A percentile compares a stretch with the other conserved stretches of the same genome.
Conservation (phyloP, 2,888 invertebrate species). For the Scotopteryx bipunctaria region DNA sequence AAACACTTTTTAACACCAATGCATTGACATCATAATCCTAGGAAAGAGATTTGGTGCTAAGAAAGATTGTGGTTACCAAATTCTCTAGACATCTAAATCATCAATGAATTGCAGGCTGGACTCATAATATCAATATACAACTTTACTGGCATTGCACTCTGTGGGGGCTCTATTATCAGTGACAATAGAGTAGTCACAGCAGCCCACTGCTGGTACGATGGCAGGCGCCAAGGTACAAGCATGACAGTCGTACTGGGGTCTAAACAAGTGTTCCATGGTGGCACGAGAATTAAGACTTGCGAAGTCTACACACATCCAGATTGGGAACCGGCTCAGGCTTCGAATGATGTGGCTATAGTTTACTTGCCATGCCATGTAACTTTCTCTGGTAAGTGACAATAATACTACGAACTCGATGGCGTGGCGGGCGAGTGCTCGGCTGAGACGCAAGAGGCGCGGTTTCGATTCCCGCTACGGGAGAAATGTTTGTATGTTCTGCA, state of each 20-base stretch:
- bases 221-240: constrained; percentile 44
- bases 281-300: constrained; percentile 44
- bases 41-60: too few relatives aligned
- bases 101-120: constrained; percentile 38
- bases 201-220: constrained; percentile 56
- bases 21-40: too few relatives aligned
- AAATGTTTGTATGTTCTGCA: too few relatives aligned
- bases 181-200: constrained; percentile 43
- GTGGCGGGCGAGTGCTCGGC: too few relatives aligned
- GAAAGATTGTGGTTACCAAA: too few relatives aligned
- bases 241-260: constrained; percentile 56
- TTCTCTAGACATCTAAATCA: too few relatives aligned
- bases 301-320: constrained; percentile 44
- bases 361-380: constrained; percentile 37
- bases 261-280: constrained; percentile 49
- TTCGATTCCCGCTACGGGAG: too few relatives aligned
- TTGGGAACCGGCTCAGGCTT: constrained; percentile 44
- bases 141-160: constrained; percentile 37
- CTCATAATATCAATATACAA: constrained; percentile 32
- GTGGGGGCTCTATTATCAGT: constrained; percentile 52
- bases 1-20: too few relatives aligned
- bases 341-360: constrained; percentile 54
- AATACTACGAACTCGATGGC: too few relatives aligned
- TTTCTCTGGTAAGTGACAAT: constrained; percentile 37
- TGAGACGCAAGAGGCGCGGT: too few relatives aligned